Evolutionary conservation across 2,888 invertebrate genomes (phyloP).

Genomic region (Acanthococcus lagerstroemiae): DNA sequence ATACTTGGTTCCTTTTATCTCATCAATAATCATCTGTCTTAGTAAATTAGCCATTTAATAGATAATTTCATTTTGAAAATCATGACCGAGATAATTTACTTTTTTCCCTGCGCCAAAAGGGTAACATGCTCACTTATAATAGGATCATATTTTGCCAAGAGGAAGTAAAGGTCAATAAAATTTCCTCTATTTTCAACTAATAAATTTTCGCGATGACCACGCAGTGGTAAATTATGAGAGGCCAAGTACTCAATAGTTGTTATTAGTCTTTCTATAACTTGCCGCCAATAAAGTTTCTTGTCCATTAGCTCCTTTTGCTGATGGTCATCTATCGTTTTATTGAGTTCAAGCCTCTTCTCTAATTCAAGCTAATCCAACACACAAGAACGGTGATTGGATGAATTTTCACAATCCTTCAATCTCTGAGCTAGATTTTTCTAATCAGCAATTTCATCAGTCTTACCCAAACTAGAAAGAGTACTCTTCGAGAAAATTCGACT

Average conservation of each 20-base stretch:
- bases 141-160: background rate
- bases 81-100: conserved; percentile 9
- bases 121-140: background rate
- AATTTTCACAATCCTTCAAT: background rate
- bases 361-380: background rate
- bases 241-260: conserved; percentile 2
- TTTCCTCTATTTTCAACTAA: background rate
- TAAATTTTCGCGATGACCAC: conserved; percentile 2
- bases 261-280: conserved; percentile 1
- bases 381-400: conserved; percentile 1
- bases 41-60: background rate
- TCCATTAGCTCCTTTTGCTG: background rate
- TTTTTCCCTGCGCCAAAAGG: background rate
- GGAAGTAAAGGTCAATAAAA: background rate
- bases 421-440: background rate
- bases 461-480: background rate
- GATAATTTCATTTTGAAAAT: conserved; percentile 11
- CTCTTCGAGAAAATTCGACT: background rate
- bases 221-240: background rate
- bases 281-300: background rate
- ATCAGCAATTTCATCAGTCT: background rate
- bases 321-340: background rate
- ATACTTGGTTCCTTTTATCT: conserved; percentile 13
- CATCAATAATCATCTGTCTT: conserved; percentile 1
- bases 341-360: background rate